A percentile compares a stretch with the other conserved stretches of the same genome.
phyloP scores from a whole-genome alignment of 2,888 invertebrate species.

The Drosophila quinaria region DNA sequence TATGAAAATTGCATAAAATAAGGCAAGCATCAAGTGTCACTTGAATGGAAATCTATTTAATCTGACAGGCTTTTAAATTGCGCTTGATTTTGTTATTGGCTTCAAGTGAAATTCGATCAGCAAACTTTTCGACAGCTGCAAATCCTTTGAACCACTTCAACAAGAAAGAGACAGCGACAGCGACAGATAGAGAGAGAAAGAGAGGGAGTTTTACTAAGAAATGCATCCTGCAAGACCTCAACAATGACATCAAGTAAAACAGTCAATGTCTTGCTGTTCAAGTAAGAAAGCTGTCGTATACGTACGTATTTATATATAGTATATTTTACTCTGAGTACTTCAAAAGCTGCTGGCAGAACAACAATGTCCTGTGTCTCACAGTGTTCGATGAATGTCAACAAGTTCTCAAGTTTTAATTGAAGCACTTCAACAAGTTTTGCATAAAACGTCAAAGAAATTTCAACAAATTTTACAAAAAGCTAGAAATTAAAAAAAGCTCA shows the following conservation, averaged over 20 bases:
- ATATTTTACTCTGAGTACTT: constrained; percentile 18
- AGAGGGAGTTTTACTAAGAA: not conserved
- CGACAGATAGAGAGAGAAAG: not conserved
- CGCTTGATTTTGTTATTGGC: constrained; percentile 24
- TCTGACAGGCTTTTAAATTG: constrained; percentile 7
- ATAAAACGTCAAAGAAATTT: constrained; percentile 52
- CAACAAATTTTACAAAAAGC: constrained; percentile 30
- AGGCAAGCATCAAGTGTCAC: constrained; percentile 1
- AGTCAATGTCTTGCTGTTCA: constrained; percentile 45
- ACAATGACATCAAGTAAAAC: constrained; percentile 56
- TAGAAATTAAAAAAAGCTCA: constrained; percentile 16
- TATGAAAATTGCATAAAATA: constrained; percentile 23
- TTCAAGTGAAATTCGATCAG: constrained; percentile 24
- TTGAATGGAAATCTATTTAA: constrained; percentile 12
- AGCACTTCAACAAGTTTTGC: constrained; percentile 69
- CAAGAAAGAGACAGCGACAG: not conserved
- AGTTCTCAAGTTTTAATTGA: constrained; percentile 78
- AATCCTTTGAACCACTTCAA: constrained; percentile 21
- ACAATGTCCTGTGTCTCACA: constrained; percentile 33
- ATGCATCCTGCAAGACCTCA: constrained; percentile 32
- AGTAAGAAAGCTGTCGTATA: constrained; percentile 28
- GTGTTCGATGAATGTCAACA: constrained; percentile 77
- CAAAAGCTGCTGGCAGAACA: constrained; percentile 33
- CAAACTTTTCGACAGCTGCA: constrained; percentile 15
- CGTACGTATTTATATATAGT: constrained; percentile 1